Base-by-base conservation (phyloP, 2,113 vertebrate species). In the Indicator indicator region DNA sequence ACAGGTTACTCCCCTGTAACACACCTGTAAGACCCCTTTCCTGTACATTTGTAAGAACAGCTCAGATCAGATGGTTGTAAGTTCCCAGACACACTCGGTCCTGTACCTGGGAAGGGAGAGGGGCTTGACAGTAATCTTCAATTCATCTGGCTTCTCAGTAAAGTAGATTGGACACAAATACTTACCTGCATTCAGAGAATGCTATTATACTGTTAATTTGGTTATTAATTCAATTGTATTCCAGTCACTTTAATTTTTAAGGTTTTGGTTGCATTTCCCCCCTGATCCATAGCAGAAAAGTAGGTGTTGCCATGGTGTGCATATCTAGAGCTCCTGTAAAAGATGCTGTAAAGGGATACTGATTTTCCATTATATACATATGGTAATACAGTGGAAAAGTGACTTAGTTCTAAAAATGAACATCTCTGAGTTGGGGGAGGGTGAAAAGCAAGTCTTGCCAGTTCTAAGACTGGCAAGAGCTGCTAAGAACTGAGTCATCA, bases 341-440 rank as follows among this genome's bases (percentile, higher is more conserved):
- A 55, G 24, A 6, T 16, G 3, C 69, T 62, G 1, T 11, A 52
- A 38, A 54, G 28, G 24, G 17, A 38, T 18, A n/a, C 36, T 40
- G 69, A 56, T 21, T 84, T 74, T 74, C 30, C 20, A 5, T 71
- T 62, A 16, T 9, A 11, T 50, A 3, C 10, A 8, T 27, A 24
- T 9, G 11, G 23, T 67, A 77, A 71, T 55, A 13, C 36, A 36
- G 4, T 58, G 26, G 23, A 13, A 46, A 71, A 81, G 27, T 40
- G 30, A 26, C 15, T 68, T 52, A 3, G 1, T 68, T 64, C 38
- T 72, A 33, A 84, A 71, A 89, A 38, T 14, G 28, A 6, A 15
- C 14, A 9, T 32, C 20, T 1, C 0, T 32, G 5, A 48, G 26
- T 8, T 54, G 38, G 6, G 5, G 9, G 44, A 67, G 42, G 8